phyloP scores from a whole-genome alignment of 2,113 vertebrate genomes.

The Pholis gunnellus region DNA sequence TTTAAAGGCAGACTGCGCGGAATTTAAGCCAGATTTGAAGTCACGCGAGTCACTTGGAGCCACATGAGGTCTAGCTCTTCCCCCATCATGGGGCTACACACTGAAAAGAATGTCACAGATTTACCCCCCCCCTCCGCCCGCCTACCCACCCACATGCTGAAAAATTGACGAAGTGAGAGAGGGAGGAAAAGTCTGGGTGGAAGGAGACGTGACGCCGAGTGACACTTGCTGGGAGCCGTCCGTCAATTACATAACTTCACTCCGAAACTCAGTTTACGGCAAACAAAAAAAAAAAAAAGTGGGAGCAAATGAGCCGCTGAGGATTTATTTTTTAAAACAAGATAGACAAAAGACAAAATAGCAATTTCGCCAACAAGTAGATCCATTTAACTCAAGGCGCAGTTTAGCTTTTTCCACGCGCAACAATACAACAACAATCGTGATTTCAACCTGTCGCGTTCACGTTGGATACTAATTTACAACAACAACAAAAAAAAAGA shows the following conservation, averaged over 20 bases:
- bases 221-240: slow-evolving; percentile 51
- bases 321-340: not conserved
- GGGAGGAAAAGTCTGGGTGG: slow-evolving; percentile 9
- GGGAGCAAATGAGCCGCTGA: slow-evolving; percentile 1
- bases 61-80: slow-evolving; percentile 3
- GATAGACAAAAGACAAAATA: not conserved
- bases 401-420: slow-evolving; percentile 16
- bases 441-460: not conserved
- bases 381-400: slow-evolving; percentile 26
- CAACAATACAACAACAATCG: not conserved
- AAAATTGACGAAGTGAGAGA: not conserved
- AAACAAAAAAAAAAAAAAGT: slow-evolving; percentile 13
- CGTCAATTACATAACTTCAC: slow-evolving; percentile 79
- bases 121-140: not conserved
- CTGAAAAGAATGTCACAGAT: not conserved
- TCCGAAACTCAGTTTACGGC: slow-evolving; percentile 56
- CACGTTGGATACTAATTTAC: not conserved
- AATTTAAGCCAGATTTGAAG: slow-evolving; percentile 23
- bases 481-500: not conserved
- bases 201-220: slow-evolving; percentile 51
- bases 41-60: slow-evolving; percentile 27
- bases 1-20: slow-evolving; percentile 8
- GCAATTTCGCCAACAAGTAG: slow-evolving; percentile 36
- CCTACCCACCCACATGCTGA: not conserved
- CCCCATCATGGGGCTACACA: not conserved